These are phyloP conservation scores for Telmatherina bonti DNA, from an alignment of 2,797 vertebrate species.

Conservation along the genomic window DNA sequence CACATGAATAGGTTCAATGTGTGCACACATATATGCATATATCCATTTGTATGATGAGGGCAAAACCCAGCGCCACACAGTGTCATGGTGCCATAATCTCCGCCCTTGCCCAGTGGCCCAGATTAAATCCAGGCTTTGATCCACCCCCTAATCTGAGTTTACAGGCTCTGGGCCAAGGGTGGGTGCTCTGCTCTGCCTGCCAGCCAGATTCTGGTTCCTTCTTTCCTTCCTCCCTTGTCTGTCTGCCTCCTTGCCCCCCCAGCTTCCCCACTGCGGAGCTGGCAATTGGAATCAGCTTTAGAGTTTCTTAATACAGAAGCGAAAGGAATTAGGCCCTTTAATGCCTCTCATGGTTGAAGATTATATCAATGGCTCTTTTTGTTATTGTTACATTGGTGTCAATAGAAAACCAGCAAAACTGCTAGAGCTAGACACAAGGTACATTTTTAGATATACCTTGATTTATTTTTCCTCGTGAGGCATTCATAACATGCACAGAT, in stretches of 20 bases:
- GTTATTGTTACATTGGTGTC: conserved; percentile 68
- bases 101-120: conserved; percentile 85
- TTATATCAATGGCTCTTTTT: conserved; percentile 80
- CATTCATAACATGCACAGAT: conserved; percentile 24
- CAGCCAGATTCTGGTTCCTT: conserved; percentile 79
- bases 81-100: conserved; percentile 80
- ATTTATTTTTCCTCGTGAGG: conserved; percentile 48
- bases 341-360: conserved; percentile 81
- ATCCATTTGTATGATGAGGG: conserved; percentile 64
- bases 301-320: conserved; percentile 81
- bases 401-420: conserved; percentile 66
- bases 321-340: conserved; percentile 82
- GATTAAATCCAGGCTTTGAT: conserved; percentile 87
- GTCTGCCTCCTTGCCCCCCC: conserved; percentile 68
- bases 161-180: conserved; percentile 83
- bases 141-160: conserved; percentile 88
- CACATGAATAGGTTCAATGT: conserved; percentile 45
- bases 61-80: conserved; percentile 75
- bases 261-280: conserved; percentile 62
- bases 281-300: conserved; percentile 83
- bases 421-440: conserved; percentile 66
- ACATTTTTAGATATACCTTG: conserved; percentile 67
- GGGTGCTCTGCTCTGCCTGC: conserved; percentile 80
- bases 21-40: conserved; percentile 38
- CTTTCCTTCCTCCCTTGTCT: conserved; percentile 73